A percentile compares a stretch with the other conserved stretches of the same genome.
phyloP scores from a whole-genome alignment of 2,797 vertebrate genomes.

The Halcyon smyrnensis region DNA sequence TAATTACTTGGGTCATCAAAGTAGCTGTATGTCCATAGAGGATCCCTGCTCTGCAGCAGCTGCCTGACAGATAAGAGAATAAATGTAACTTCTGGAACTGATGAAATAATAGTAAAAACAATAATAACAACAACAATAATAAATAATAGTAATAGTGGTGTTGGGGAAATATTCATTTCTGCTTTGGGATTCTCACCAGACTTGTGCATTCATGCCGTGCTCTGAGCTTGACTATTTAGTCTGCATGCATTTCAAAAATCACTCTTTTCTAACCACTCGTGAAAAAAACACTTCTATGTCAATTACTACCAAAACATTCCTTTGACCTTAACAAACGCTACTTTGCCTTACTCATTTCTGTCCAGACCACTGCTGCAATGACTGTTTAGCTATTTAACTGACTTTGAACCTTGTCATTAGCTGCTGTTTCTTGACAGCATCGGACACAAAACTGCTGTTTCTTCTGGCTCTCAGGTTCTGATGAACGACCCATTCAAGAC shows the following conservation, averaged over 20 bases:
- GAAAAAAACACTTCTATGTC: background rate
- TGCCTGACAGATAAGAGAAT: constrained; percentile 4
- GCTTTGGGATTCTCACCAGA: background rate
- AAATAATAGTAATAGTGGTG: background rate
- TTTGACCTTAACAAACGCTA: background rate
- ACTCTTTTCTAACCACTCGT: background rate
- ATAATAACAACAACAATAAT: background rate
- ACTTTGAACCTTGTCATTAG: background rate
- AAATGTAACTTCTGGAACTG: background rate
- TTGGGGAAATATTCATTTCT: fast-evolving
- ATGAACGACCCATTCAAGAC: background rate
- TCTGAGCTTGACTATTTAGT: background rate
- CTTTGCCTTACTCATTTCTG: background rate
- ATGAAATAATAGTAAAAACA: background rate
- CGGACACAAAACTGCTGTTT: background rate
- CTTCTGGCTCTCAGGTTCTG: background rate
- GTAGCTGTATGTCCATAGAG: background rate
- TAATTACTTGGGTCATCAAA: background rate
- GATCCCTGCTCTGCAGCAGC: background rate
- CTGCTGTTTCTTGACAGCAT: background rate
- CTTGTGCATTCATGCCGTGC: background rate
- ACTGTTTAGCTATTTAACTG: background rate
- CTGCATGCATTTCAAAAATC: background rate
- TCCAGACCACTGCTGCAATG: background rate
- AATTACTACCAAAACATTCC: background rate